These are phyloP conservation scores for Leptinotarsa defecta DNA, from an alignment of 1,140 invertebrate species.

Conservation along the genomic window DNA sequence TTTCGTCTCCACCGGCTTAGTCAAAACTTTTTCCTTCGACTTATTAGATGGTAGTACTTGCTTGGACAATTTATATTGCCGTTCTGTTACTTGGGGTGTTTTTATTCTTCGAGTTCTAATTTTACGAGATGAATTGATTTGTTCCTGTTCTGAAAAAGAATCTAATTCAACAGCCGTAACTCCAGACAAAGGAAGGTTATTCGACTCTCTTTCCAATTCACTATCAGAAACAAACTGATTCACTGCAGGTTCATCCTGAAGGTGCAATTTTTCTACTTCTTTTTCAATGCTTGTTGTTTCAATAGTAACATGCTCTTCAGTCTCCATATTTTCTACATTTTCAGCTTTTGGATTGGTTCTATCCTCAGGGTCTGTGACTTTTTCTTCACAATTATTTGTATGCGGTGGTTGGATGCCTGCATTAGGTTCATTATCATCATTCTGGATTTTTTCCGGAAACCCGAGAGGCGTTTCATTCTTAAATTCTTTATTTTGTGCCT, in stretches of 20 bases:
- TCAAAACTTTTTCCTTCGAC: not conserved
- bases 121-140: not conserved
- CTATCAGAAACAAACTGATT: not conserved
- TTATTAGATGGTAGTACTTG: not conserved
- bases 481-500: no score
- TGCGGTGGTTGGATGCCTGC: no score
- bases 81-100: not conserved
- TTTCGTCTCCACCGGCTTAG: not conserved
- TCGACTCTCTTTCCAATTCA: not conserved
- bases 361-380: not conserved
- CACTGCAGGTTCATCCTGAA: not conserved
- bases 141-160: not conserved
- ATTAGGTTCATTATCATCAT: not conserved
- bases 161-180: no score
- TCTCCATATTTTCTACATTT: not conserved
- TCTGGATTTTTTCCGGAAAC: no score
- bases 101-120: conserved; percentile 14
- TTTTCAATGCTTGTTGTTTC: conserved; percentile 12
- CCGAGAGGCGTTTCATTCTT: no score
- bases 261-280: conserved; percentile 10
- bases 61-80: not conserved
- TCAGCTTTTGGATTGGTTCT: not conserved
- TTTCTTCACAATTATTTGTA: not conserved
- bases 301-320: not conserved
- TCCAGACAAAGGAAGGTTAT: not conserved